Base-by-base conservation (phyloP, 2,113 vertebrate genomes). In the Sisor rabdophorus region DNA sequence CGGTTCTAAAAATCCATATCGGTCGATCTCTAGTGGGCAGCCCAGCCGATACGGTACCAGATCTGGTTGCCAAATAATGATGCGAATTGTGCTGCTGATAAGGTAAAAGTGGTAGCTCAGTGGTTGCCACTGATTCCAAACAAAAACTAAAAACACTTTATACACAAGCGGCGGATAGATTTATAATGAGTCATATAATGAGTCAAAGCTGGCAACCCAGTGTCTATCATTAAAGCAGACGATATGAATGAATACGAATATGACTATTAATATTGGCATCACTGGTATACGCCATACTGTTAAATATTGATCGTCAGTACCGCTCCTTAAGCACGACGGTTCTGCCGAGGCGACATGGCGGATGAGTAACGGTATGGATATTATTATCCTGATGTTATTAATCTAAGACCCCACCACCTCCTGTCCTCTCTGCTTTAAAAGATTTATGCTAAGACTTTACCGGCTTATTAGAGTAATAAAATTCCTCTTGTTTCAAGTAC, bases 381-480 rank as follows among this genome's bases (percentile, higher is more conserved):
- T 54, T 60, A 69, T 58, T 52, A 77, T 70, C 54, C 67, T 48
- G 26, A 32, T 59, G 28, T 70, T 59, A 77, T 77, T 60, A 77
- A 77, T 77, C 65, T 15, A 7, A 47, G 36, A 60, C 19, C 52
- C 26, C 52, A 70, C 22, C 36, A 48, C 54, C 44, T 50, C 15
- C 44, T 69, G 75, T 69, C 75, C 24, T 20, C 58, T 58, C 65
- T 70, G 53, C 40, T 69, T 69, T 77, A 52, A 53, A 30, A 32
- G 55, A 77, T 70, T 32, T 50, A 52, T 69, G 40, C 17, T 12
- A 20, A 69, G 40, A 48, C 54, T 69, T 77, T 60, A 60, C n/a
- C 52, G 75, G 47, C 65, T 76, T 55, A 70, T 75, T 69, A 77
- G 55, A 40, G 56, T 36, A 77, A 61, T 71, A 53, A 60, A 77